Conservation (phyloP, 2,797 vertebrate species). For the Macroramphosus scolopax region DNA sequence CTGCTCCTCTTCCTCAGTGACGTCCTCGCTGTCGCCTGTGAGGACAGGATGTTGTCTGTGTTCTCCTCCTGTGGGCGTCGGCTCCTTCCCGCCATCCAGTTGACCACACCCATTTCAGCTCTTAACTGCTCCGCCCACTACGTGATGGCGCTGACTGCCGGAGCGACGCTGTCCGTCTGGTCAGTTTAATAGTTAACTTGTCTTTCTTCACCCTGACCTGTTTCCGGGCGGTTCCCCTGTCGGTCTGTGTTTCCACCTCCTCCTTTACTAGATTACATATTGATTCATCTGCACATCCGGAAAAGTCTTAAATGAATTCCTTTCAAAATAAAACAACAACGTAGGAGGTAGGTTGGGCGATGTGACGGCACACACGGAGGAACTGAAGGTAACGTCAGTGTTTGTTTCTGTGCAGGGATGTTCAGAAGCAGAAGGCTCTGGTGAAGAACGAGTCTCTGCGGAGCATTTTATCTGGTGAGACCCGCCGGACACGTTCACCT, state of each 20-base stretch:
- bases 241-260: too few relatives aligned
- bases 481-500: background rate
- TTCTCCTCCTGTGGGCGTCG: slow-evolving; percentile 92
- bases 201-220: too few relatives aligned
- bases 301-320: too few relatives aligned
- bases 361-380: too few relatives aligned
- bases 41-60: slow-evolving; percentile 89
- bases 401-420: slow-evolving; percentile 80
- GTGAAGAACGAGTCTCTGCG: slow-evolving; percentile 92
- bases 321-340: too few relatives aligned
- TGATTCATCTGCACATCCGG: too few relatives aligned
- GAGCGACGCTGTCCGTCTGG: slow-evolving; percentile 92
- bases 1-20: slow-evolving; percentile 72
- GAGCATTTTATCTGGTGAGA: slow-evolving; percentile 88
- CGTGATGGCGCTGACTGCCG: slow-evolving; percentile 90
- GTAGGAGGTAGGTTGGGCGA: too few relatives aligned
- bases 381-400: background rate
- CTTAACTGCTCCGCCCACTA: slow-evolving; percentile 90
- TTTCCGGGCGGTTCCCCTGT: too few relatives aligned
- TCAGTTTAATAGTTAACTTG: slow-evolving; percentile 56
- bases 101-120: slow-evolving; percentile 86
- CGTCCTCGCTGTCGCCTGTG: slow-evolving; percentile 88
- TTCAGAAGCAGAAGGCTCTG: slow-evolving; percentile 86
- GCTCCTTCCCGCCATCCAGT: slow-evolving; percentile 89
- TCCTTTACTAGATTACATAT: too few relatives aligned